These are phyloP conservation scores for Trachymyrmex cornetzi DNA, from an alignment of 1,140 invertebrate genomes.

Conservation along the genomic window DNA sequence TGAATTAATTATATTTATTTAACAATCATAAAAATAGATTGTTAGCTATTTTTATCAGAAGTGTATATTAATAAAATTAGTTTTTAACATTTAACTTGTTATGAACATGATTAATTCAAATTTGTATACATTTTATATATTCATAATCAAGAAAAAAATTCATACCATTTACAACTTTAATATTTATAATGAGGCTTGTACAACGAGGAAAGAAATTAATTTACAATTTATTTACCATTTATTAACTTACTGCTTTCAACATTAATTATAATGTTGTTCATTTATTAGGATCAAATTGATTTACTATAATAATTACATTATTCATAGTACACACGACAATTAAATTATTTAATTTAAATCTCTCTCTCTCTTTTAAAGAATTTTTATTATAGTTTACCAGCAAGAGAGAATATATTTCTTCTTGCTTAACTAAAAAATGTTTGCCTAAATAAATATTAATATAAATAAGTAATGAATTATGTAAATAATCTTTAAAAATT, in stretches of 20 bases:
- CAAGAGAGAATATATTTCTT: neutral
- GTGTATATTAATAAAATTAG: neutral
- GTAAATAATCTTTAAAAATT: slow-evolving; percentile 1
- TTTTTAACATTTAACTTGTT: neutral
- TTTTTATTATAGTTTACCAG: neutral
- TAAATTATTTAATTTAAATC: neutral
- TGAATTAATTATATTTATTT: neutral
- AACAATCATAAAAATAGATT: neutral
- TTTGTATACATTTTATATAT: neutral
- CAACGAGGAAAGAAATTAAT: neutral
- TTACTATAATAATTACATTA: neutral
- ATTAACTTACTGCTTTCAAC: neutral
- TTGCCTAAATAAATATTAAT: neutral
- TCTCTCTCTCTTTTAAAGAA: too few species aligned
- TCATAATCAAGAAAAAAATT: neutral
- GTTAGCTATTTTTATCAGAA: neutral
- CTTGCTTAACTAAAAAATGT: neutral
- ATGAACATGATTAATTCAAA: neutral
- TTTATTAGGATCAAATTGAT: neutral
- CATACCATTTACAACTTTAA: neutral
- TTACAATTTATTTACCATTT: neutral
- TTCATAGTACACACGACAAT: neutral
- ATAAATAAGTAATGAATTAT: neutral
- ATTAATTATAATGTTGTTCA: slow-evolving; percentile 4
- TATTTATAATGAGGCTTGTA: too few species aligned